phyloP scores from a whole-genome alignment of 2,888 invertebrate species.

The Linnaemya tessellans region DNA sequence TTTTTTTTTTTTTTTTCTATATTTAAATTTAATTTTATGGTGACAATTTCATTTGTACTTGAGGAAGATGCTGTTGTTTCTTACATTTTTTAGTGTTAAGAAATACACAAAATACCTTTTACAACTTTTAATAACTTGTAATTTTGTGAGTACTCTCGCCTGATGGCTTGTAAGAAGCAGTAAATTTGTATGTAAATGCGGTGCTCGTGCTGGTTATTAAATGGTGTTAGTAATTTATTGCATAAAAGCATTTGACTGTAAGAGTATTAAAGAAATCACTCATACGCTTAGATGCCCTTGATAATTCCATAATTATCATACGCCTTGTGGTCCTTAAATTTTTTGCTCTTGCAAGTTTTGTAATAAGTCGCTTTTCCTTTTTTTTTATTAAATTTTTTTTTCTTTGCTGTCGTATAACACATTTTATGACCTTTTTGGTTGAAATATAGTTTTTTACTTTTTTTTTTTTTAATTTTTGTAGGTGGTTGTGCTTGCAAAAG shows the following conservation, averaged over 20 bases:
- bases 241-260: constrained; percentile 25
- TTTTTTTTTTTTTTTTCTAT: constrained; percentile 2
- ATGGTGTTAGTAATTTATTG: not conserved
- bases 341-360: constrained; percentile 16
- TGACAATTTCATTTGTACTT: constrained; percentile 34
- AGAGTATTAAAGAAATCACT: not conserved
- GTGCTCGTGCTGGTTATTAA: not conserved
- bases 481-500: constrained; percentile 24
- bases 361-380: not conserved
- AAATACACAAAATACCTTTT: constrained; percentile 65
- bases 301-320: constrained; percentile 21
- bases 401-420: not conserved
- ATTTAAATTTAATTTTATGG: constrained; percentile 30
- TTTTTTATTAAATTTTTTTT: not conserved
- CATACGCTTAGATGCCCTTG: not conserved
- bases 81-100: not conserved
- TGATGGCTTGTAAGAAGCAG: not conserved
- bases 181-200: no score
- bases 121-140: constrained; percentile 31
- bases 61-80: constrained; percentile 4
- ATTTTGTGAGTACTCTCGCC: not conserved
- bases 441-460: constrained; percentile 6
- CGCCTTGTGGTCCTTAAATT: constrained; percentile 15
- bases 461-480: constrained; percentile 1
- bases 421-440: constrained; percentile 42